Conservation (phyloP, 2,888 invertebrate genomes). For the Listrodromus nycthemerus region DNA sequence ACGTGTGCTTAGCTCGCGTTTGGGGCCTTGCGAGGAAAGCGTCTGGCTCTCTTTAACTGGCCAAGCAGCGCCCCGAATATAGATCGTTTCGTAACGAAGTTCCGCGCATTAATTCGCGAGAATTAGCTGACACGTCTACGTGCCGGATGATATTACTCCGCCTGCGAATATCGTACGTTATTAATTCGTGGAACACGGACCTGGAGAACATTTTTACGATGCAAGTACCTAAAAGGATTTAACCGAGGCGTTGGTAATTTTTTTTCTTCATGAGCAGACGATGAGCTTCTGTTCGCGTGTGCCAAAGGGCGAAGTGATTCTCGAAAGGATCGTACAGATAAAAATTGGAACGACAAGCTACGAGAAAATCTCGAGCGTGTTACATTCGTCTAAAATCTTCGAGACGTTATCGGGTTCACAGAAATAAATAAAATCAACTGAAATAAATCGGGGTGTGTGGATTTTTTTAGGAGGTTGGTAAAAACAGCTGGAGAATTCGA, state of each 20-base stretch:
- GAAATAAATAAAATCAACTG: not conserved
- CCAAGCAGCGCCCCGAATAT: not conserved
- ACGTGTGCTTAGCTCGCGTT: slow-evolving; percentile 8
- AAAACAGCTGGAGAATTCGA: no score
- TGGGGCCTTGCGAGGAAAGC: slow-evolving; percentile 31
- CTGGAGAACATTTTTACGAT: not conserved
- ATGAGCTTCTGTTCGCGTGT: not conserved
- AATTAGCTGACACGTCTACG: slow-evolving; percentile 1
- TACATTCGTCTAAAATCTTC: not conserved
- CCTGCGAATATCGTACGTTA: slow-evolving; percentile 16
- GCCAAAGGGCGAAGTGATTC: not conserved
- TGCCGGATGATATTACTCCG: slow-evolving; percentile 14
- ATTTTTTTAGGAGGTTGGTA: not conserved
- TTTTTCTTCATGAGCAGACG: not conserved
- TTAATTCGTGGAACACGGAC: slow-evolving; percentile 7
- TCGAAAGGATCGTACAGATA: not conserved
- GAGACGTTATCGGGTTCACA: not conserved
- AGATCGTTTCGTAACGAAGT: slow-evolving; percentile 36
- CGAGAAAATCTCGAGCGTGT: not conserved
- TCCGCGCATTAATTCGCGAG: slow-evolving; percentile 35
- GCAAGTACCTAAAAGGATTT: not conserved
- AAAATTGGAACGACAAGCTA: not conserved
- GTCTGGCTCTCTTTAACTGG: slow-evolving; percentile 7
- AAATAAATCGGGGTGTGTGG: not conserved
- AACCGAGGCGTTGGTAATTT: not conserved